Evolutionary conservation across 2,888 invertebrate genomes (phyloP).

Genomic region (Shargacucullia verbasci): DNA sequence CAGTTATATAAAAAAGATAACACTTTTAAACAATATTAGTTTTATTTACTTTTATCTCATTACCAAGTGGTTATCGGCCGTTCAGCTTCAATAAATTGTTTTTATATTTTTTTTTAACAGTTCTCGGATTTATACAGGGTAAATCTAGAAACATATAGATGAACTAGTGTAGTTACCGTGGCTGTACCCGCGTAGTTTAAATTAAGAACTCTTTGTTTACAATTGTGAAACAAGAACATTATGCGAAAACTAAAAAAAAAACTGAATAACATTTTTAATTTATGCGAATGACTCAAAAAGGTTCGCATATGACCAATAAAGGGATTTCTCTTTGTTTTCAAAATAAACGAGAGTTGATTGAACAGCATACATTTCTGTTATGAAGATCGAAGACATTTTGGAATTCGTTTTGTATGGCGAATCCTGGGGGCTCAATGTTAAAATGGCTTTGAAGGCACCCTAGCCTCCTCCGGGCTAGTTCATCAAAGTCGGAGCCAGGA

Average conservation of each 20-base stretch:
- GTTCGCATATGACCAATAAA: slow-evolving; percentile 23
- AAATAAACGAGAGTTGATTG: slow-evolving; percentile 40
- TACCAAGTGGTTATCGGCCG: slow-evolving; percentile 53
- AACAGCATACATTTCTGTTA: neutral
- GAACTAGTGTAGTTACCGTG: neutral
- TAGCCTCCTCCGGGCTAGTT: too few relatives aligned
- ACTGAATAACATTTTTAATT: slow-evolving; percentile 13
- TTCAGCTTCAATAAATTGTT: slow-evolving; percentile 17
- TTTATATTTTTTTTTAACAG: slow-evolving; percentile 7
- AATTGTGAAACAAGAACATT: too few relatives aligned
- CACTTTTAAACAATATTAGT: slow-evolving; percentile 29
- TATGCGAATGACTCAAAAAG: slow-evolving; percentile 33
- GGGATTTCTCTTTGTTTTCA: slow-evolving; percentile 41
- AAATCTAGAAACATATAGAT: slow-evolving; percentile 6
- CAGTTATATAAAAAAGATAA: slow-evolving; percentile 58
- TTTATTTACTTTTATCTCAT: slow-evolving; percentile 56
- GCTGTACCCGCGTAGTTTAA: neutral
- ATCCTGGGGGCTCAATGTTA: too few relatives aligned
- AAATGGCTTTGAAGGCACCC: too few relatives aligned
- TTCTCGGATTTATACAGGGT: slow-evolving; percentile 20
- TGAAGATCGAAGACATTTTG: too few relatives aligned
- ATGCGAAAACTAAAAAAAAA: slow-evolving; percentile 13
- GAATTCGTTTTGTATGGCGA: too few relatives aligned
- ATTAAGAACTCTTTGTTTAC: too few relatives aligned
- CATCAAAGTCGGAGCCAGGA: too few relatives aligned